Percentiles rank a stretch among this genome's conserved stretches.
phyloP scores from a whole-genome alignment of 2,797 vertebrate species.

The Myotis daubentonii region DNA sequence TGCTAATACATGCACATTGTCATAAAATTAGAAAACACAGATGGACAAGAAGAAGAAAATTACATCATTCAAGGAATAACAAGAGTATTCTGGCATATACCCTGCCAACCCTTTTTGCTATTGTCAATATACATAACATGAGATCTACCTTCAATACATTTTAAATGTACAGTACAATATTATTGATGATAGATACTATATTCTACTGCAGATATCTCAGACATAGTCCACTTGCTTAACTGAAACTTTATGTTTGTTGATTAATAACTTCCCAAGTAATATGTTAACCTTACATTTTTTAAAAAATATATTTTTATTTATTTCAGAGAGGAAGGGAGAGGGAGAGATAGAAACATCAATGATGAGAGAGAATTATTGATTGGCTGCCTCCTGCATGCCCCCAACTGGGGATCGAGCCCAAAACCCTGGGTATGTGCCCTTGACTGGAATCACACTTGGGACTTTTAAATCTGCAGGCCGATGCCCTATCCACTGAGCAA shows the following conservation, averaged over 20 bases:
- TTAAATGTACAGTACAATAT: neutral
- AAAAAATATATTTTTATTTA: too few relatives aligned
- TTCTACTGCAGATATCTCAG: neutral
- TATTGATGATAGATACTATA: neutral
- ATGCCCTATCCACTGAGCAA: too few relatives aligned
- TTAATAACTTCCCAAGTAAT: neutral
- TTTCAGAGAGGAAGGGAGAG: too few relatives aligned
- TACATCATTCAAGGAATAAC: neutral
- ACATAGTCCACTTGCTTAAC: neutral
- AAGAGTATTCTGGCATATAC: neutral
- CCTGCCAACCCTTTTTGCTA: neutral
- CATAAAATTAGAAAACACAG: neutral
- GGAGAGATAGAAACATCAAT: too few relatives aligned
- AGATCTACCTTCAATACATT: neutral
- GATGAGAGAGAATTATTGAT: too few relatives aligned
- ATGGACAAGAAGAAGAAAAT: neutral
- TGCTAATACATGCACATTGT: neutral
- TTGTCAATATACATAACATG: neutral
- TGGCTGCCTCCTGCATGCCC: too few relatives aligned
- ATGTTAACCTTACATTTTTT: neutral
- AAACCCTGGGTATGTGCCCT: too few relatives aligned
- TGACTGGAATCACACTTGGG: too few relatives aligned
- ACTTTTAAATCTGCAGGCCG: too few relatives aligned
- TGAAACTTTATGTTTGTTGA: neutral
- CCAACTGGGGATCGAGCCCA: too few relatives aligned